Evolutionary conservation across 2,888 invertebrate species (phyloP), one percentile per base, ranked within the genome.

Genomic region (Nebria brevicollis): DNA sequence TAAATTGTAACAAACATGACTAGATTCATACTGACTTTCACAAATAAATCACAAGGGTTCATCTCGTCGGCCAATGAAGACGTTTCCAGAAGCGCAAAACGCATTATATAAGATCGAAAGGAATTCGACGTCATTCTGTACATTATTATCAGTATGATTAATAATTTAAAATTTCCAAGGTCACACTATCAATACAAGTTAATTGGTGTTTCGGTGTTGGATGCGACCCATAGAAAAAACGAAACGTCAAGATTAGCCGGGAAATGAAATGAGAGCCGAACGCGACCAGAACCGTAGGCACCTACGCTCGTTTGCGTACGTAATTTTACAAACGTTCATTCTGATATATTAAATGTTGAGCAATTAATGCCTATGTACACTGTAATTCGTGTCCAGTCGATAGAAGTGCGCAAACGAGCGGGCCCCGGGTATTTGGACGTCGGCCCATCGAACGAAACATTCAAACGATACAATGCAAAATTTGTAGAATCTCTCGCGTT

Each of bases 1-100:
- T 89, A 90, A 90, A 89, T 89, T 89, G 89, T 90, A 90, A 90
- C 90, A 90, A 90, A 89, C 89, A 90, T 90, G 90, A 90, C 90
- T 90, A 90, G 90, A 90, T 90, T 89, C 90, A 90, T 90, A 90
- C 89, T 89, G 89, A 89, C 81, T 81, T 89, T 89, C 88, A 89
- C 88, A 89, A 89, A 88, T 87, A 88, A 89, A 89, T 88, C 87
- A 88, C 88, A 88, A 88, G 88, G 88, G 76, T 81, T 81, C 81
- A 81, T 77, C 73, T 77, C 66, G 64, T 42, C 81, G 81, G 77
- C 81, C 81, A 76, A 81, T 76, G 68, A 65, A 65, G 81, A 81
- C 81, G 77, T 77, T 81, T 81, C 73, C 81, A 75, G 26, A 64
- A 77, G 34, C 65, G 72, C 25, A 77, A 64, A 72, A 64, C 54